Conservation (phyloP, 2,113 vertebrate genomes). For the Paramisgurnus dabryanus region DNA sequence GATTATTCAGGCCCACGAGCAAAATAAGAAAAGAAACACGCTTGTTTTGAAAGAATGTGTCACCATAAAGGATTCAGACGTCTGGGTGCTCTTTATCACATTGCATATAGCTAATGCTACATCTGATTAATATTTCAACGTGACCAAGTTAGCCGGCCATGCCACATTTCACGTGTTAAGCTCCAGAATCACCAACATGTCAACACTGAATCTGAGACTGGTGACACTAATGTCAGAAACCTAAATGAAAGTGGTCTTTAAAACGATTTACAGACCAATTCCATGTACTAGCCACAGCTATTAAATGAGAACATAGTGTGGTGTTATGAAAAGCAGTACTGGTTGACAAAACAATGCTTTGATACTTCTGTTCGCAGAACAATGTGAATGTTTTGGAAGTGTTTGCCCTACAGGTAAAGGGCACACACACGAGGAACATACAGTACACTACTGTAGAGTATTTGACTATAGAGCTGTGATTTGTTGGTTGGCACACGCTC, state of each 20-base stretch:
- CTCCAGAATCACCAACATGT: neutral
- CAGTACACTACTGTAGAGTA: neutral
- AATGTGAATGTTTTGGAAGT: slow-evolving; percentile 9
- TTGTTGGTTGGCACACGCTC: slow-evolving; percentile 18
- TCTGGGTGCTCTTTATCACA: neutral
- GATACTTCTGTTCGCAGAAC: slow-evolving; percentile 15
- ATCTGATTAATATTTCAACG: slow-evolving; percentile 35
- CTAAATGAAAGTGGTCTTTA: slow-evolving; percentile 30
- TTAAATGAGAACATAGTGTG: slow-evolving; percentile 13
- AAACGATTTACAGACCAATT: slow-evolving; percentile 28
- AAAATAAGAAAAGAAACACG: neutral
- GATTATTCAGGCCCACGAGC: neutral
- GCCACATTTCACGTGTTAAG: neutral
- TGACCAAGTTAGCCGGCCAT: neutral
- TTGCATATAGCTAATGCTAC: slow-evolving; percentile 12
- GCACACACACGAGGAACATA: neutral
- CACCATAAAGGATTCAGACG: neutral
- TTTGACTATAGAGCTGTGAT: neutral
- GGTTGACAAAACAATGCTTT: slow-evolving; percentile 11
- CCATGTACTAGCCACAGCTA: neutral
- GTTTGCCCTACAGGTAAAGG: neutral
- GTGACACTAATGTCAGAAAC: slow-evolving; percentile 1
- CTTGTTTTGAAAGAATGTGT: neutral
- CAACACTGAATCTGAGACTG: slow-evolving; percentile 13
- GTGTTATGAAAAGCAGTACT: neutral